These are phyloP conservation scores for Muntiacus reevesi DNA, from an alignment of 2,113 vertebrate species.

Conservation along the genomic window DNA sequence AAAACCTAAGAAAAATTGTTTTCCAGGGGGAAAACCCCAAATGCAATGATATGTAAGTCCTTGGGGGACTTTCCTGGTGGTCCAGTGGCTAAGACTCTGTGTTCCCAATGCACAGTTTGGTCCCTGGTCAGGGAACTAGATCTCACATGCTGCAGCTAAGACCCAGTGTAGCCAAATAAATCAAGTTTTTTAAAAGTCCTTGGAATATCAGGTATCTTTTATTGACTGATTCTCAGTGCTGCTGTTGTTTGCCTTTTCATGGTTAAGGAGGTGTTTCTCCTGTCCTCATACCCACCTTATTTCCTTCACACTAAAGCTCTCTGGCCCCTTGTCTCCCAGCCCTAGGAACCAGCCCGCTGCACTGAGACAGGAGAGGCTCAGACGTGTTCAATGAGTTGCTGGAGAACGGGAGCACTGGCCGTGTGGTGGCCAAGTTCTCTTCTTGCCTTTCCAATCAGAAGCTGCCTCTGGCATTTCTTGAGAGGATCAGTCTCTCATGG, in stretches of 20 bases:
- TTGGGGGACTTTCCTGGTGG: not conserved
- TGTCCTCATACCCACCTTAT: not conserved
- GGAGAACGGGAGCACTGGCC: not conserved
- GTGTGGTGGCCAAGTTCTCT: fast-evolving
- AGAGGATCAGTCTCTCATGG: not conserved
- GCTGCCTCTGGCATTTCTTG: not conserved
- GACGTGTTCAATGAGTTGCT: not conserved
- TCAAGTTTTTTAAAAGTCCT: not conserved
- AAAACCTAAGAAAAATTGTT: not conserved
- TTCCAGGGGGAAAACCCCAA: not conserved
- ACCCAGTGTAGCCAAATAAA: not conserved
- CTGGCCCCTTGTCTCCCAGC: not conserved
- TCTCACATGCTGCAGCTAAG: not conserved
- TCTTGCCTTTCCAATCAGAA: not conserved
- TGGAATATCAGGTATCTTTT: not conserved
- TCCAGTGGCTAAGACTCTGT: not conserved
- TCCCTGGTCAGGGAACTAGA: not conserved
- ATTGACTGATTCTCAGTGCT: not conserved
- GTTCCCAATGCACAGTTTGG: not conserved
- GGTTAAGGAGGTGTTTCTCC: not conserved
- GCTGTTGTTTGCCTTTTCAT: not conserved
- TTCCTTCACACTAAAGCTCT: not conserved
- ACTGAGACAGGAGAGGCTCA: not conserved
- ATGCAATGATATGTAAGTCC: not conserved
- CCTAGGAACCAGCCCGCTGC: not conserved